phyloP scores from a whole-genome alignment of 2,888 invertebrate genomes.

The Dioctria linearis region DNA sequence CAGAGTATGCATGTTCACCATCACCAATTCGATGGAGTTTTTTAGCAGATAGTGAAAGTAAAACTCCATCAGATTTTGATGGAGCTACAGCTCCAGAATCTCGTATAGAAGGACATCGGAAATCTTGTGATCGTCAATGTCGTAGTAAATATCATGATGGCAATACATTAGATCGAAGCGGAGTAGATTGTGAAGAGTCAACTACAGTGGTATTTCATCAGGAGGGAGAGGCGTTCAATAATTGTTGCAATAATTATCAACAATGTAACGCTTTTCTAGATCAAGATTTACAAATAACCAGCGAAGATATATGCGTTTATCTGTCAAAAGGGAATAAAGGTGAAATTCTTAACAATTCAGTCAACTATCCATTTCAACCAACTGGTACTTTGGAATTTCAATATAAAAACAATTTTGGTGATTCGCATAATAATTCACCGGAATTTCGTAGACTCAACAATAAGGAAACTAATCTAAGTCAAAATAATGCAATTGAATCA shows the following conservation, averaged over 20 bases:
- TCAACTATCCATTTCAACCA: constrained; percentile 70
- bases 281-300: constrained; percentile 70
- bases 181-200: constrained; percentile 63
- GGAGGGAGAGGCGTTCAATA: constrained; percentile 70
- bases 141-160: constrained; percentile 30
- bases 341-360: constrained; percentile 68
- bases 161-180: constrained; percentile 15
- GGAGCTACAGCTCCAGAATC: constrained; percentile 59
- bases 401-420: constrained; percentile 69
- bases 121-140: constrained; percentile 23
- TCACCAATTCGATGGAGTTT: constrained; percentile 71
- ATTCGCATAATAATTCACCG: constrained; percentile 47
- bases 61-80: constrained; percentile 66
- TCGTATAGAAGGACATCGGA: constrained; percentile 45
- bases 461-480: constrained; percentile 70
- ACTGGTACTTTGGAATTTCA: constrained; percentile 70
- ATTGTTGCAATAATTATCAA: constrained; percentile 69
- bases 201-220: constrained; percentile 71
- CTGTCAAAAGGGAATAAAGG: constrained; percentile 68
- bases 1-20: constrained; percentile 70
- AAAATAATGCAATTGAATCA: constrained; percentile 62
- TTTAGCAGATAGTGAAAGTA: constrained; percentile 66
- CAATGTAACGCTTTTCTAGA: constrained; percentile 70
- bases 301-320: constrained; percentile 70
- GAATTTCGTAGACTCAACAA: constrained; percentile 62